Base-by-base conservation (phyloP, 1,140 invertebrate species). In the Zaprionus gabonicus region DNA sequence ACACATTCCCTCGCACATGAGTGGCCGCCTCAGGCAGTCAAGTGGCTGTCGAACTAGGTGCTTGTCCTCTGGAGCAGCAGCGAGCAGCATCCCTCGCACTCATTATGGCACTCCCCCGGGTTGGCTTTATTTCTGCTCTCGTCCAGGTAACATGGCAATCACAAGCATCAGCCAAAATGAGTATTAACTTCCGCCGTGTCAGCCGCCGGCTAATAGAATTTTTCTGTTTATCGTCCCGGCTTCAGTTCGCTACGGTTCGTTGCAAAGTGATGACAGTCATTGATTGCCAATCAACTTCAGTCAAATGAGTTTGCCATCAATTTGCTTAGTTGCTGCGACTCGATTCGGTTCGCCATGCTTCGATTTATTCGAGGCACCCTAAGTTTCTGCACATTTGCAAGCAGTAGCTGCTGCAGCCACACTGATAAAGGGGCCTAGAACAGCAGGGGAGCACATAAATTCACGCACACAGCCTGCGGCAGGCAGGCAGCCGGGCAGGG, bases 41-140 rank as follows among this genome's bases (percentile, higher is more conserved):
- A 86, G 82, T 76, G 81, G 41, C 78, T 59, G 53, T 74, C 72
- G 38, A 49, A 70, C 63, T 75, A 57, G 81, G 81, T 90, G 77
- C 85, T 88, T 88, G 87, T 84, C 84, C 84, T 73, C 71, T 90
- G 65, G 71, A 87, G 82, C n/a, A n/a, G n/a, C n/a, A n/a, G n/a
- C n/a, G n/a, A n/a, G n/a, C n/a, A n/a, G n/a, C 27, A 57, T 46
- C 80, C 59, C 31, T 51, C 56, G 25, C 36, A 51, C 46, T 53
- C 62, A 34, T 51, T 51, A 49, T 13, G 17, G 10, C 0, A 20
- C 44, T 46, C 17, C 31, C 59, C 28, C 2, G 28, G 28, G 28
- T 31, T 31, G 7, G 67, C 58, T 57, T 55, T 64, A 65, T 68
- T 71, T 66, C 57, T 67, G 65, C 71, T 23, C 79, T 27, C 79